Conservation (phyloP, 1,140 invertebrate genomes). For the Meloidogyne floridensis region DNA sequence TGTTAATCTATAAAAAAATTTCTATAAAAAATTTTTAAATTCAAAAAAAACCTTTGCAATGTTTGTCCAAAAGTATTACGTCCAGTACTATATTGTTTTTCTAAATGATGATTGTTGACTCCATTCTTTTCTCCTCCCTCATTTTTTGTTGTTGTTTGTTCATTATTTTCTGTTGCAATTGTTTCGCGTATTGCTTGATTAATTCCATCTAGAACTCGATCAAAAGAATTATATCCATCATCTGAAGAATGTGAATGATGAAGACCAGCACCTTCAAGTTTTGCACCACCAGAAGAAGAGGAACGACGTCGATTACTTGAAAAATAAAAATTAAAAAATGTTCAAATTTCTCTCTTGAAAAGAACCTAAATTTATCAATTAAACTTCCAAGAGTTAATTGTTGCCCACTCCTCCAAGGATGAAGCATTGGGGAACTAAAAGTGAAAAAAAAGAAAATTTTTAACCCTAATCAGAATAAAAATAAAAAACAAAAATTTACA, state of each 20-base stretch:
- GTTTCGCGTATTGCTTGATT: slow-evolving; percentile 14
- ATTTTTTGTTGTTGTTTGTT: not conserved
- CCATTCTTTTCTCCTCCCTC: not conserved
- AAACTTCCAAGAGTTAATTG: slow-evolving; percentile 30
- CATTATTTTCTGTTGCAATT: slow-evolving; percentile 1
- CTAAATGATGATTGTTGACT: not conserved
- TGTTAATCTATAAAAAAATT: no score
- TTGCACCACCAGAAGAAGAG: slow-evolving; percentile 20
- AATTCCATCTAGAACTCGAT: slow-evolving; percentile 26
- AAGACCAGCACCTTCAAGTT: not conserved
- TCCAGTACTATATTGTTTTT: slow-evolving; percentile 1
- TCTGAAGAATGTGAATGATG: slow-evolving; percentile 3
- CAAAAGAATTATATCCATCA: slow-evolving; percentile 23
- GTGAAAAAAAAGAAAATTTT: not conserved
- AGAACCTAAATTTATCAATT: slow-evolving; percentile 34
- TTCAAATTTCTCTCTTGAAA: not conserved
- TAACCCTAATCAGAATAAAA: not conserved
- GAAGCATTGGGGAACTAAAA: slow-evolving; percentile 21
- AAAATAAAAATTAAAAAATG: not conserved
- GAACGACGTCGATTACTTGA: slow-evolving; percentile 37
- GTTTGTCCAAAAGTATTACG: slow-evolving; percentile 25
- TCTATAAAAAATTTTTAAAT: no score
- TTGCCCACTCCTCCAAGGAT: slow-evolving; percentile 27
- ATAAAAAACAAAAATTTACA: not conserved
- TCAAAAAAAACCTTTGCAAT: slow-evolving; percentile 11